Base-by-base conservation (phyloP, 2,113 vertebrate species). In the Ranitomeya imitator region DNA sequence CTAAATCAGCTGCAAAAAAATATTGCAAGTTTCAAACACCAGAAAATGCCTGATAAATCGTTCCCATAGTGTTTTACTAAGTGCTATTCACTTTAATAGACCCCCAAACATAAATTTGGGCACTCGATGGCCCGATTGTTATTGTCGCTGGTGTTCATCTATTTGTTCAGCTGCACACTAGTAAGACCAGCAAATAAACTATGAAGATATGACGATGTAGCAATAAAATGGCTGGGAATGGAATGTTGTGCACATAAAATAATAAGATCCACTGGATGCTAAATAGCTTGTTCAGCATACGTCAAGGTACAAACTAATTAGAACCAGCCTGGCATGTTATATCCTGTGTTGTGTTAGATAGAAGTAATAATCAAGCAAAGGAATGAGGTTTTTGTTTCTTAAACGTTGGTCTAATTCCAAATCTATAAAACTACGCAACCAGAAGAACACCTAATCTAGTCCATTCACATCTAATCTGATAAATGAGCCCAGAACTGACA, bases 191-290 rank as follows among this genome's bases (percentile, higher is more conserved):
- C n/a, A 88, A 88, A 82, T 14, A 83, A 74, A 23, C 79, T 71
- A 86, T 86, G 80, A 79, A 80, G 86, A 87, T 87, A 80, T 80
- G 61, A 87, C 83, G 74, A 82, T 88, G 67, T 83, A 26, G 6
- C 23, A 87, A 87, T 87, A 81, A 87, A 81, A 81, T 87, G 67
- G 45, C 78, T 59, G 52, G 81, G 79, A 63, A 51, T 88, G 79
- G 79, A 88, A 88, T 83, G 79, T n/a, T 73, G 54, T 23, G 61
- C 23, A 18, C 23, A 61, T 88, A 88, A 88, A 88, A 60, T 81
- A 74, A 88, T 81, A 74, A 88, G 54, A 88, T 82, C 57, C 59
- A 61, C 54, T 21, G 18, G 54, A 82, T 54, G 59, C 60, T 79
- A 88, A 88, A 82, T 74, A 18, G 18, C 65, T 18, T 23, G 54